Conservation (phyloP, 2,888 invertebrate genomes). For the Sthenelais limicola region DNA sequence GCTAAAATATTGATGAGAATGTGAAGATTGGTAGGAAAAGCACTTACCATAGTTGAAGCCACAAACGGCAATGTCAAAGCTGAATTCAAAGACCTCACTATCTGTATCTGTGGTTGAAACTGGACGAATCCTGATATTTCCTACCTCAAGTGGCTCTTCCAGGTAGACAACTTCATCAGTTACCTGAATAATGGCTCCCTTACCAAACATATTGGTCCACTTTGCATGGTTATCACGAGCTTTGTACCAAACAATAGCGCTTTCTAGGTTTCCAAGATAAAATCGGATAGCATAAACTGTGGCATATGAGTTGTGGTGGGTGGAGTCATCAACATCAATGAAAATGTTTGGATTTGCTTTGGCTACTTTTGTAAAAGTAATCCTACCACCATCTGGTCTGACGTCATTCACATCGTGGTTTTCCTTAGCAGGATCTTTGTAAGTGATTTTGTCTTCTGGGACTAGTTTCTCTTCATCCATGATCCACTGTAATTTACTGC, state of each 20-base stretch:
- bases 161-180: constrained; percentile 1
- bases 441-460: background rate
- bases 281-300: constrained; percentile 6
- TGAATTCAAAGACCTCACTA: background rate
- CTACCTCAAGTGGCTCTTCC: background rate
- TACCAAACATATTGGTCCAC: background rate
- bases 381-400: constrained; percentile 8
- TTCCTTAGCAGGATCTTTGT: background rate
- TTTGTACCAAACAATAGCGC: background rate
- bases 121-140: constrained; percentile 6
- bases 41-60: constrained; percentile 2
- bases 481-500: background rate
- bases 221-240: background rate
- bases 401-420: background rate
- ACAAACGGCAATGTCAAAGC: constrained; percentile 11
- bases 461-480: constrained; percentile 6
- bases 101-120: background rate
- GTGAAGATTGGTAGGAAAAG: background rate
- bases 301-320: background rate
- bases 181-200: background rate
- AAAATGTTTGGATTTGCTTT: constrained; percentile 1
- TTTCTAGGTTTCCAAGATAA: background rate
- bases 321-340: constrained; percentile 1
- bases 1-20: too few species aligned
- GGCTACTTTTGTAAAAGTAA: background rate